Conservation (phyloP, 2,888 invertebrate genomes). For the Calliphora vomitoria region DNA sequence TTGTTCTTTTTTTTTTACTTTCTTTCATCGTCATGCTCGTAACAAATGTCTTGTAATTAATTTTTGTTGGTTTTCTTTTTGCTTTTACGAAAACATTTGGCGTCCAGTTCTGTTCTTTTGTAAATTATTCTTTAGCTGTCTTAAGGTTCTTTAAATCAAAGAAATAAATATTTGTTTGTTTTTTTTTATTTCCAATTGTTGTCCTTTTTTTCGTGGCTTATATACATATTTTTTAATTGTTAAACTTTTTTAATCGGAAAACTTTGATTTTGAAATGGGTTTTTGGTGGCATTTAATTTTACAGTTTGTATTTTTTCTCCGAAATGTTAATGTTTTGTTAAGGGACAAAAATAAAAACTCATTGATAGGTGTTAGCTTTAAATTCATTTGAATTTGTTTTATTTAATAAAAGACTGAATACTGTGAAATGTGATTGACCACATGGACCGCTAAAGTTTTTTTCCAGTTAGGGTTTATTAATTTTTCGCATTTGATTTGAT, state of each 20-base stretch:
- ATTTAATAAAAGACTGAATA: too few relatives aligned
- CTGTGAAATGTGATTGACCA: too few relatives aligned
- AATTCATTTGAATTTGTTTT: too few relatives aligned
- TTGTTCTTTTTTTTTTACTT: constrained; percentile 19
- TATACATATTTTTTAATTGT: constrained; percentile 72
- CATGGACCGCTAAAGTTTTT: too few relatives aligned
- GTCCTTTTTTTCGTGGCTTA: constrained; percentile 48
- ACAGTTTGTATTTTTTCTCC: not conserved
- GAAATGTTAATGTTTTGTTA: too few relatives aligned
- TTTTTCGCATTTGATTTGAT: too few relatives aligned
- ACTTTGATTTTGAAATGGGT: constrained; percentile 67
- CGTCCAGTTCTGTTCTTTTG: constrained; percentile 46
- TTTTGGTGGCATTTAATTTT: constrained; percentile 7
- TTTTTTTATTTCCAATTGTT: constrained; percentile 47
- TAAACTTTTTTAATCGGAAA: constrained; percentile 75
- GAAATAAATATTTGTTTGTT: constrained; percentile 30
- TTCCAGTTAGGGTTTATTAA: too few relatives aligned
- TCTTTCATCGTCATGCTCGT: constrained; percentile 49
- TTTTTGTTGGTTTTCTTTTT: constrained; percentile 66
- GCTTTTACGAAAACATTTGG: constrained; percentile 53
- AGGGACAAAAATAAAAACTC: too few relatives aligned
- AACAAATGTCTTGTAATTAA: constrained; percentile 77
- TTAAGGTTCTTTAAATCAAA: constrained; percentile 41
- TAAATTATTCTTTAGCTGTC: constrained; percentile 24
- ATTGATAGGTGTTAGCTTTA: too few relatives aligned